Evolutionary conservation across 64 coral and sea anemone species (phyloP).

Genomic region (Trachythela sp.): DNA sequence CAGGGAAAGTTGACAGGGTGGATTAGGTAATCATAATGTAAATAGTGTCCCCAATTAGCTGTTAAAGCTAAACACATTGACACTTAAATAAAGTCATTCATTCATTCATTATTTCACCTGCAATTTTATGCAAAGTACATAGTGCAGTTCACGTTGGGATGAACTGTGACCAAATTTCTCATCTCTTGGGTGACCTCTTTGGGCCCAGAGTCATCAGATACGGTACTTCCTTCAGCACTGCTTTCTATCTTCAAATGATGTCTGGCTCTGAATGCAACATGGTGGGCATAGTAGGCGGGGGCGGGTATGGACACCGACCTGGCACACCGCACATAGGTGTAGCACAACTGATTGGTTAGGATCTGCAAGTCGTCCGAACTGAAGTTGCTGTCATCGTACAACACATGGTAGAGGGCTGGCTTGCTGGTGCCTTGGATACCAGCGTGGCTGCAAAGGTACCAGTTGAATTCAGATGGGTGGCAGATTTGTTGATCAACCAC

Average conservation of each 20-base stretch:
- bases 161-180: neutral
- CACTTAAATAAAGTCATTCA: neutral
- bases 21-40: no score
- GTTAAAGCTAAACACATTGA: no score
- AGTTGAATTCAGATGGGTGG: constrained; percentile 82
- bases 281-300: neutral
- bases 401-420: neutral
- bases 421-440: constrained; percentile 59
- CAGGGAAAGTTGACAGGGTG: no score
- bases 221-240: neutral
- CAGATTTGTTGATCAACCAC: constrained; percentile 68
- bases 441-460: constrained; percentile 75
- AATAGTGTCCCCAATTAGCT: no score
- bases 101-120: neutral
- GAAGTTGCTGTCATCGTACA: constrained; percentile 15
- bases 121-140: constrained; percentile 5
- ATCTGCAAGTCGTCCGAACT: neutral
- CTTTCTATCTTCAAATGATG: neutral
- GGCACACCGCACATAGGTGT: neutral
- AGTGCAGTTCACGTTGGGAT: neutral
- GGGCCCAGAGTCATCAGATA: neutral
- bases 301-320: neutral
- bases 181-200: neutral
- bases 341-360: neutral
- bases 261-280: neutral